Evolutionary conservation across 2,113 vertebrate genomes (phyloP).

Genomic region (Procapra przewalskii): DNA sequence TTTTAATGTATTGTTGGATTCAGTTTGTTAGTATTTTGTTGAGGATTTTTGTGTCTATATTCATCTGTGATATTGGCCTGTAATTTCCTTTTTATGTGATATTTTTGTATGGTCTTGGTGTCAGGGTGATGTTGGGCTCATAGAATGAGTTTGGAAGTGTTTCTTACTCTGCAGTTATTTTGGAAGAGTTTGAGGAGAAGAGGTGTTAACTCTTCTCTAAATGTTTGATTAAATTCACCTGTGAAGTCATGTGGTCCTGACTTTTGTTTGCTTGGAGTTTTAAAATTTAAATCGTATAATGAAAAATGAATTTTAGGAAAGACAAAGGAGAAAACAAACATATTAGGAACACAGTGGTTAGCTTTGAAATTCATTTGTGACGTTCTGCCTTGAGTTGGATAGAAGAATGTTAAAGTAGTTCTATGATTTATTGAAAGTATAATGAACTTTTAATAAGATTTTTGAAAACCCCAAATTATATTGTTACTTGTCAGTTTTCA

Average conservation of each 20-base stretch:
- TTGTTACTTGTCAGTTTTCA: conserved; percentile 28
- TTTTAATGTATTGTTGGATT: not conserved
- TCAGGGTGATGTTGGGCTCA: not conserved
- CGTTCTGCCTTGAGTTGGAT: not conserved
- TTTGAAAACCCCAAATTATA: not conserved
- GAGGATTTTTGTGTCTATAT: not conserved
- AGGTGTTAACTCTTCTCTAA: not conserved
- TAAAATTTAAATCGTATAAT: not conserved
- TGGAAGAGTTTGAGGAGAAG: not conserved
- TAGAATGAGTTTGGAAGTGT: not conserved
- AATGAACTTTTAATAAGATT: conserved; percentile 33
- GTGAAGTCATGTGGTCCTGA: not conserved
- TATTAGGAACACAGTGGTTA: not conserved
- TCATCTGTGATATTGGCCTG: not conserved
- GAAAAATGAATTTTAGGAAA: conserved; percentile 48
- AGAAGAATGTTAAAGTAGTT: conserved; percentile 21
- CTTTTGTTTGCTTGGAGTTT: not conserved
- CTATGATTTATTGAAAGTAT: conserved; percentile 26
- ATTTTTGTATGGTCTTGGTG: not conserved
- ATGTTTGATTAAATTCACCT: not conserved
- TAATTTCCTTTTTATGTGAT: not conserved
- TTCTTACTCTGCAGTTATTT: not conserved
- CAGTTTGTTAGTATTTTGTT: not conserved
- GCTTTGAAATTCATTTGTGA: conserved; percentile 15
- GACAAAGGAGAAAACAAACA: not conserved